Conservation (phyloP, 2,113 vertebrate genomes). For the Ceuthmochares aereus region DNA sequence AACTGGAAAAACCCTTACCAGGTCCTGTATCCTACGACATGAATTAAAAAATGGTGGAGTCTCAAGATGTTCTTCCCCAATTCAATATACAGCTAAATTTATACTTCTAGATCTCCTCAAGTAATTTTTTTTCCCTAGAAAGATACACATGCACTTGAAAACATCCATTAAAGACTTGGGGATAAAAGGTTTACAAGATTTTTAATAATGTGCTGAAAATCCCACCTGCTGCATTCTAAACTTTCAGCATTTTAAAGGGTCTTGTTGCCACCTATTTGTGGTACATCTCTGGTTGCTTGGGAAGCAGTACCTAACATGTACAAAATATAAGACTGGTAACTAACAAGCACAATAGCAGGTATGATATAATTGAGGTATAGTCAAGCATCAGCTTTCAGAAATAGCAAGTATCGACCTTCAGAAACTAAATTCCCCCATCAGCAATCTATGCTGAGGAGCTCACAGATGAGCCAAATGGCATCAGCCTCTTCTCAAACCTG, state of each 20-base stretch:
- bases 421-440: neutral
- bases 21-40: neutral
- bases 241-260: neutral
- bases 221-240: neutral
- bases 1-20: neutral
- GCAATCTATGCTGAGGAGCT: neutral
- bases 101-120: neutral
- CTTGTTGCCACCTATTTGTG: neutral
- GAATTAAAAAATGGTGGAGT: neutral
- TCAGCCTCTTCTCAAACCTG: neutral
- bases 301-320: neutral
- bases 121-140: neutral
- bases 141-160: neutral
- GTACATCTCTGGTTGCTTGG: neutral
- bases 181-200: neutral
- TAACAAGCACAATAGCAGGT: neutral
- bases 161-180: neutral
- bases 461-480: neutral
- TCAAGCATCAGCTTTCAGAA: neutral
- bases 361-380: neutral
- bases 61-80: neutral
- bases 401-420: neutral
- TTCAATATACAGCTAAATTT: neutral
- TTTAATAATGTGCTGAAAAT: neutral
- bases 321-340: neutral